Evolutionary conservation across 2,888 invertebrate species (phyloP).

Genomic region (Drosophila nr. fundita): DNA sequence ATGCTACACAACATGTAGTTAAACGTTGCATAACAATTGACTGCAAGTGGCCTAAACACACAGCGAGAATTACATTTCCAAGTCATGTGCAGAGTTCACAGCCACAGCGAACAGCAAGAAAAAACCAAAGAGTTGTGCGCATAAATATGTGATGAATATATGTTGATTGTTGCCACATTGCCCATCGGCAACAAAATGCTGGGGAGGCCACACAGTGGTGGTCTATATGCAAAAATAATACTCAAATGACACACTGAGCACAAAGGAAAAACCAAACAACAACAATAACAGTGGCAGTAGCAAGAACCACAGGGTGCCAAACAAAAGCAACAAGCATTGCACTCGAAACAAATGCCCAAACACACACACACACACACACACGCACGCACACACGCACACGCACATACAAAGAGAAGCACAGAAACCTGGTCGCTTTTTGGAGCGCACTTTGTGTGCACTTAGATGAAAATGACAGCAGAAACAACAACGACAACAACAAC

Average conservation of each 20-base stretch:
- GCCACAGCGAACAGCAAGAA: conserved; percentile 9
- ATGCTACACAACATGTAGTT: conserved; percentile 10
- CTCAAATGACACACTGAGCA: conserved; percentile 59
- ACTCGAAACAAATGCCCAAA: conserved; percentile 52
- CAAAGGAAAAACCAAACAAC: conserved; percentile 32
- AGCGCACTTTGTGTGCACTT: conserved; percentile 76
- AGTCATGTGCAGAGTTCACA: conserved; percentile 51
- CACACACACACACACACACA: conserved; percentile 24
- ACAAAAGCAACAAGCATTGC: conserved; percentile 68
- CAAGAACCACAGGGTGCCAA: conserved; percentile 37
- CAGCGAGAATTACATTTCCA: conserved; percentile 28
- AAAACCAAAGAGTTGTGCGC: not conserved
- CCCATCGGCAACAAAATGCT: conserved; percentile 44
- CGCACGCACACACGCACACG: conserved; percentile 12
- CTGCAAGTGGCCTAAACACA: conserved; percentile 50
- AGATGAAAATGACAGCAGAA: conserved; percentile 69
- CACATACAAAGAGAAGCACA: conserved; percentile 18
- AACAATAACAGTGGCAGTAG: conserved; percentile 31
- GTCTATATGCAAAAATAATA: conserved; percentile 66
- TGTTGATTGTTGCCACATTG: conserved; percentile 42
- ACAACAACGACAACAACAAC: conserved; percentile 39
- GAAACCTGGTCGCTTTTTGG: conserved; percentile 62
- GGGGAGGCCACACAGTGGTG: conserved; percentile 42
- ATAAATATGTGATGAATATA: not conserved
- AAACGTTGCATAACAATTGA: conserved; percentile 31